phyloP scores from a whole-genome alignment of 2,888 invertebrate genomes.

The Mystacides longicornis region DNA sequence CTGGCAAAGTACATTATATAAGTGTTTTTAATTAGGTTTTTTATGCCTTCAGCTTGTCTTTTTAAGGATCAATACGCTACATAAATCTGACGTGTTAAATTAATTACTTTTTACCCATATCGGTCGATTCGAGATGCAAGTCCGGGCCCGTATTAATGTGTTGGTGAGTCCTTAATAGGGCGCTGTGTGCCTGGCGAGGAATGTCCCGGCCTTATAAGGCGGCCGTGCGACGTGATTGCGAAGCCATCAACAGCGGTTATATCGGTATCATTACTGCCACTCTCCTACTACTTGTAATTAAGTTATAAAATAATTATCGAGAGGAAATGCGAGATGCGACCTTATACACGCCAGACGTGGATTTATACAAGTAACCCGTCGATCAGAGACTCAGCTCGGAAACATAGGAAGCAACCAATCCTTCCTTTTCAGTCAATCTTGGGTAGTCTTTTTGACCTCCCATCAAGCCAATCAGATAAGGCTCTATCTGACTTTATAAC shows the following conservation, averaged over 20 bases:
- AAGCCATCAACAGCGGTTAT: not conserved
- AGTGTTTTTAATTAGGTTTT: constrained; percentile 1
- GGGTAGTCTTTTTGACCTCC: too few species aligned
- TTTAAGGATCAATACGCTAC: not conserved
- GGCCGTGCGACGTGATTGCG: not conserved
- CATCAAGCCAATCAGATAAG: too few species aligned
- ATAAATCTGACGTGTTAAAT: constrained; percentile 1
- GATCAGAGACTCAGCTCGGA: too few species aligned
- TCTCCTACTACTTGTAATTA: not conserved
- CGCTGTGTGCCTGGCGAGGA: not conserved
- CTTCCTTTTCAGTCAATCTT: too few species aligned
- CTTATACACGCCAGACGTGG: not conserved
- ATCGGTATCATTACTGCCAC: not conserved
- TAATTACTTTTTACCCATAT: not conserved
- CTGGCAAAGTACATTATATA: too few species aligned
- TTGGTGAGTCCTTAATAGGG: not conserved
- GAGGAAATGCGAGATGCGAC: not conserved
- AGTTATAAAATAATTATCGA: not conserved
- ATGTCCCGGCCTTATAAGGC: not conserved
- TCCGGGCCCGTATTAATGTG: not conserved
- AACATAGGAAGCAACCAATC: too few species aligned
- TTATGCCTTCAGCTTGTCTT: not conserved
- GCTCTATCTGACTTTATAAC: too few species aligned
- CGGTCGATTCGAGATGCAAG: not conserved
- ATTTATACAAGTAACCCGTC: too few species aligned